A percentile compares a stretch with the other conserved stretches of the same genome.
Evolutionary conservation across 2,113 vertebrate species (phyloP).

Genomic region (Cavia porcellus): DNA sequence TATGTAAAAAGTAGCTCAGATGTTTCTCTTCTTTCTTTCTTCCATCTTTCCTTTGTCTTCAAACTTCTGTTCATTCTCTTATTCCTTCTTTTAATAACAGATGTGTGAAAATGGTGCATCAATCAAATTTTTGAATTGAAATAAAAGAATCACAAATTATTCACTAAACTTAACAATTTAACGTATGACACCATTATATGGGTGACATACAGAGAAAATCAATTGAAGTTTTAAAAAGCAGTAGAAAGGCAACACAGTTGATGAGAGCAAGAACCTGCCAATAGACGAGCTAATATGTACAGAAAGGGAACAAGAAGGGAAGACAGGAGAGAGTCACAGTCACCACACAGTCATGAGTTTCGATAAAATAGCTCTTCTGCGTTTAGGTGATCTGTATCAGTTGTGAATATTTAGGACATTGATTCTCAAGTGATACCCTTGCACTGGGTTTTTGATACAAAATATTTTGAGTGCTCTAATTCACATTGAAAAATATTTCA

Average conservation of each 20-base stretch:
- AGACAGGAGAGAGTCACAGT: background rate
- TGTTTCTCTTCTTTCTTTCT: background rate
- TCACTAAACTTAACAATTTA: background rate
- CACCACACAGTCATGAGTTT: background rate
- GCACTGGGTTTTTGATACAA: background rate
- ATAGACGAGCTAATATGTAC: background rate
- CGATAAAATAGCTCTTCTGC: background rate
- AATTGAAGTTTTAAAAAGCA: background rate
- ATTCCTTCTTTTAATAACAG: slow-evolving; percentile 4
- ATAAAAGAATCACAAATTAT: slow-evolving; percentile 15
- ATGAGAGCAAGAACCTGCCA: background rate
- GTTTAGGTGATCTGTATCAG: slow-evolving; percentile 14
- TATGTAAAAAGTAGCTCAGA: background rate
- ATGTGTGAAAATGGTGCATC: background rate
- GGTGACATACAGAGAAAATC: background rate
- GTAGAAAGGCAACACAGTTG: background rate
- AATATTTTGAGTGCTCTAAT: slow-evolving; percentile 66
- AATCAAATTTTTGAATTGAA: slow-evolving; percentile 25
- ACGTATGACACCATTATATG: background rate
- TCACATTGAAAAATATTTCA: background rate
- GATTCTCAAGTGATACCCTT: slow-evolving; percentile 47
- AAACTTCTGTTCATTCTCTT: background rate
- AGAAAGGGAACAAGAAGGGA: background rate
- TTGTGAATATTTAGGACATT: slow-evolving; percentile 37
- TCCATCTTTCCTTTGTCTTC: background rate